Base-by-base conservation (phyloP, 2,797 vertebrate species). In the Channa striata region DNA sequence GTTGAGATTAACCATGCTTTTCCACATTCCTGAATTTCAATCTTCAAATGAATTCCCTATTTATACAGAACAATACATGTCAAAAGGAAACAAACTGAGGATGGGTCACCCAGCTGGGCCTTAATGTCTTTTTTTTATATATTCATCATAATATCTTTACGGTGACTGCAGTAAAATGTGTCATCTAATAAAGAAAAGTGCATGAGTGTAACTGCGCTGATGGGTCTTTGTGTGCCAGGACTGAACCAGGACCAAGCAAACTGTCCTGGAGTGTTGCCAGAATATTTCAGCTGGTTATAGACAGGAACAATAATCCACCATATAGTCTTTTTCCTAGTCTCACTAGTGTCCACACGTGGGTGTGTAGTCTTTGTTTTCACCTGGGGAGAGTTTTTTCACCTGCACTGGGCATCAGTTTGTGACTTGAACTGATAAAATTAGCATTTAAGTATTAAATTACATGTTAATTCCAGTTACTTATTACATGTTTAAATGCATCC, bases 1-100 rank as follows among this genome's bases (percentile, higher is more conserved):
- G 63, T 44, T 56, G 65, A 76, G 80, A 84, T 83, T 81, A 77
- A 84, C 84, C 78, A 56, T 50, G 69, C 62, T 72, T 76, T 67
- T 64, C 71, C 58, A 72, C 74, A 48, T 59, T 58, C 62, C 62
- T 66, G 76, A 65, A 64, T 85, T 87, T 90, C 76, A 82, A 79
- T 90, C 80, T 85, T 84, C 80, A 90, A 89, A 90, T 89, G 40
- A 90, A 88, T 90, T 80, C 72, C 64, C 37, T 36, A n/a, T 81
- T 76, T 89, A 83, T 85, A 77, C 74, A 60, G 21, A 59, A 79
- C 68, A 59, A 46, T 74, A 81, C 71, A 30, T 74, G 74, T 84
- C 67, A 58, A 78, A 83, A 72, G 47, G 68, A 77, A 71, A 58
- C 64, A 82, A 85, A 78, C 48, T 79, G 81, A 80, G 77, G 63